Evolutionary conservation across 2,797 vertebrate species (phyloP), one percentile per base, ranked within the genome.

Genomic region (Clamator glandarius): DNA sequence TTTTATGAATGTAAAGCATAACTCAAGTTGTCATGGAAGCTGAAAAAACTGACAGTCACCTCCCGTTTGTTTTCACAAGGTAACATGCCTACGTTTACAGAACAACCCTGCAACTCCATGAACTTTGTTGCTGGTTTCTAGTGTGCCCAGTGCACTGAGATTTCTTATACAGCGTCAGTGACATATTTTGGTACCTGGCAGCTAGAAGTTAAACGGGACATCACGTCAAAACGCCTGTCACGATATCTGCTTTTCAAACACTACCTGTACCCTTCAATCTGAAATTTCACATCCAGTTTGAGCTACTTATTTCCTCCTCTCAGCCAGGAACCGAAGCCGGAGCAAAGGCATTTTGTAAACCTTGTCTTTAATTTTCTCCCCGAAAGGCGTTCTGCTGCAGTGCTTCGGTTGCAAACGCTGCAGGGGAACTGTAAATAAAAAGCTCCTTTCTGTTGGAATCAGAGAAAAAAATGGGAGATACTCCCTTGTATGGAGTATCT

Each of bases 391-490:
- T 89, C 67, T 86, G 58, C 90, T 87, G 94, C 93, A 94, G 94
- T 87, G 62, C 64, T 82, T 84, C 1, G 0, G 46, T 14, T 88
- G 74, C 79, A 78, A 92, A 80, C 58, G 57, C 88, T 86, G 89
- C 94, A 89, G 84, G 87, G 73, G 33, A 95, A 69, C 77, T 50
- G 91, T 84, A 90, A 84, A 93, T 95, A 79, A 90, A 94, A 72
- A 76, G 36, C 61, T 79, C 36, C n/a, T 84, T 95, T 88, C 88
- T 72, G 17, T 1, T 16, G 59, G 72, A 93, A 82, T 52, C 41
- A 28, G 31, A 41, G 35, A 84, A 90, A 82, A 39, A 81, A 44
- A 77, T 12, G n/a, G 39, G 64, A 88, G 51, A 59, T 14, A 17
- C 16, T n/a, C 63, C 63, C 17, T 59, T 44, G 18, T 7, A 79